A percentile compares a stretch with the other conserved stretches of the same genome.
Evolutionary conservation across 2,113 vertebrate species (phyloP).

Genomic region (Rhynchomys soricoides): DNA sequence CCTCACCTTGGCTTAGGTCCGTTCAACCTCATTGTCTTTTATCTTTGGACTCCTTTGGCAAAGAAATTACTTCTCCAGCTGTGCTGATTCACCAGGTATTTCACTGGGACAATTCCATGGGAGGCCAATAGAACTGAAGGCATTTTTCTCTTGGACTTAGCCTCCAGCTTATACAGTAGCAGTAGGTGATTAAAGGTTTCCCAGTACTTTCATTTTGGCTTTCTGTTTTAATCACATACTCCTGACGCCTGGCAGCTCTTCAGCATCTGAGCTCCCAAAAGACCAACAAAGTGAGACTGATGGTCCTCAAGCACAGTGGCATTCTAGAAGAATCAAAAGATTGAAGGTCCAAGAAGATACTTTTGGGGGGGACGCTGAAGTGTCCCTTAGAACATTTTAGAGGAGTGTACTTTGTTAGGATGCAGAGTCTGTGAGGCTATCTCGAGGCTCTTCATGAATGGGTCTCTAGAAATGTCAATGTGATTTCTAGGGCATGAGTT

Average conservation of each 20-base stretch:
- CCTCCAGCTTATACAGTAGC: neutral
- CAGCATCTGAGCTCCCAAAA: neutral
- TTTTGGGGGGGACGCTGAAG: neutral
- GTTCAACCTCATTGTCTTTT: neutral
- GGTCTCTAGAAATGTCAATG: neutral
- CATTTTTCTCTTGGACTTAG: neutral
- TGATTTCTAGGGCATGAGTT: rapidly evolving
- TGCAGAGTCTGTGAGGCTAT: neutral
- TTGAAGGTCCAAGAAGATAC: neutral
- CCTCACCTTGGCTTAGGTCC: too few species aligned
- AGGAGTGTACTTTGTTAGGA: neutral
- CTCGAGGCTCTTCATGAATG: rapidly evolving
- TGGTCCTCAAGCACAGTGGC: neutral
- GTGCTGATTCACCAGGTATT: neutral
- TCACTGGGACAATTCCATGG: neutral
- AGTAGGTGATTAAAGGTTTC: neutral
- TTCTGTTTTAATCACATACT: neutral
- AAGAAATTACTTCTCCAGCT: neutral
- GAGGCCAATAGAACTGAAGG: neutral
- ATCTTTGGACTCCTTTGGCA: neutral
- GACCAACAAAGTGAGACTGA: neutral
- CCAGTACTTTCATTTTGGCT: neutral
- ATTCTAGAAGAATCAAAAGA: neutral
- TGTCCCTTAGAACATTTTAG: neutral
- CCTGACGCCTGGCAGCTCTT: neutral